A percentile compares a stretch with the other conserved stretches of the same genome.
Conservation (phyloP, 2,113 vertebrate genomes). For the Lepus europaeus region DNA sequence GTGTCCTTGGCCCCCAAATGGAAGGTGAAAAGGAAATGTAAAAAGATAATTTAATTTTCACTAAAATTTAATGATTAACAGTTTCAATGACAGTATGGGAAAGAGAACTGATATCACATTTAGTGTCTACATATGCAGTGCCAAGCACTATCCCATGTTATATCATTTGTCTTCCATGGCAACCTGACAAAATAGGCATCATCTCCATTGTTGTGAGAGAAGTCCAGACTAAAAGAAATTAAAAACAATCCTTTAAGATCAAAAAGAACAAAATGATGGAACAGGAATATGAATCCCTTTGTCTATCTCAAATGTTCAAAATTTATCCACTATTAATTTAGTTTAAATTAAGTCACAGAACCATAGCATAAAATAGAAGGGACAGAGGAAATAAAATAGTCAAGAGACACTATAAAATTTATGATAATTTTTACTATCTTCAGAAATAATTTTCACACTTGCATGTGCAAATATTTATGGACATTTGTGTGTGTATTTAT, state of each 20-base stretch:
- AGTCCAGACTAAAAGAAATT: slow-evolving; percentile 19
- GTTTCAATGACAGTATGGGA: not conserved
- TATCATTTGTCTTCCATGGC: not conserved
- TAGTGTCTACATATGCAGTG: not conserved
- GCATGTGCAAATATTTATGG: fast-evolving
- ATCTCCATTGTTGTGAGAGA: slow-evolving; percentile 11
- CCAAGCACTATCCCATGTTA: not conserved
- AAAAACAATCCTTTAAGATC: not conserved
- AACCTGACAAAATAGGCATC: not conserved
- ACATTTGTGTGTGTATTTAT: not conserved
- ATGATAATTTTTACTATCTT: slow-evolving; percentile 28
- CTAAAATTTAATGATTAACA: slow-evolving; percentile 24
- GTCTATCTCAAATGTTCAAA: not conserved
- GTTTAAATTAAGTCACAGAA: slow-evolving; percentile 18
- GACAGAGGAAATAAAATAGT: not conserved
- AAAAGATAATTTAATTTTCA: slow-evolving; percentile 48
- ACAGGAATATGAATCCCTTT: not conserved
- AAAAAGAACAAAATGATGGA: slow-evolving; percentile 6
- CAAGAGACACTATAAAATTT: not conserved
- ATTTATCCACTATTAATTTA: not conserved
- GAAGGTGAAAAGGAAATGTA: slow-evolving; percentile 46
- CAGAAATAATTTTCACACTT: slow-evolving; percentile 17
- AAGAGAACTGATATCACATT: slow-evolving; percentile 20
- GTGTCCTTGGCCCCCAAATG: slow-evolving; percentile 8
- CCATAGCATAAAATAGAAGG: not conserved